Conservation (phyloP, 2,113 vertebrate genomes). For the Callionymus lyra region DNA sequence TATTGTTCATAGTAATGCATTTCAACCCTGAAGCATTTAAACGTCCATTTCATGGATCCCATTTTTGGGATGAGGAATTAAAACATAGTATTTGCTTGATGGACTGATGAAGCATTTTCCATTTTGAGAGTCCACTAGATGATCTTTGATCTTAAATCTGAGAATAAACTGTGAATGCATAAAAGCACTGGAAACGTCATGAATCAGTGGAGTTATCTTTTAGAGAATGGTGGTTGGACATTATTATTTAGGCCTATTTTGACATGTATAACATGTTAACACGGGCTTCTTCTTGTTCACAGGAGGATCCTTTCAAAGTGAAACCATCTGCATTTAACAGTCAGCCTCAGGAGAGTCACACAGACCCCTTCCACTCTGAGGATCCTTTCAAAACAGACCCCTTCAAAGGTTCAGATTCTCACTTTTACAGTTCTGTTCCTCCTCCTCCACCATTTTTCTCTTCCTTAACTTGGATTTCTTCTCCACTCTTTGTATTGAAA, state of each 20-base stretch:
- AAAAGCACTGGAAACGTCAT: too few species aligned
- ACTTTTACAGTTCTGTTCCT: not conserved
- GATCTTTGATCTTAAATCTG: too few species aligned
- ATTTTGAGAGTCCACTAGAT: too few species aligned
- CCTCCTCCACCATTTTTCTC: slow-evolving; percentile 15
- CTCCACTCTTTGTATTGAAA: not conserved
- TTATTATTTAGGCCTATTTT: not conserved
- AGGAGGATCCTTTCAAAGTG: slow-evolving; percentile 93
- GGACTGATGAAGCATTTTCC: too few species aligned
- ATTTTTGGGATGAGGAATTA: too few species aligned
- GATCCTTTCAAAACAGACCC: slow-evolving; percentile 95
- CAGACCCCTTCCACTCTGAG: slow-evolving; percentile 90
- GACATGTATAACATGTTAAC: not conserved
- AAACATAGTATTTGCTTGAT: too few species aligned
- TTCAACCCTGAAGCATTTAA: too few species aligned
- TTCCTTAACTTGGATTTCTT: not conserved
- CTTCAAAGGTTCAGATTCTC: slow-evolving; percentile 73
- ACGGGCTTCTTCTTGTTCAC: slow-evolving; percentile 13
- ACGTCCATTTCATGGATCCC: too few species aligned
- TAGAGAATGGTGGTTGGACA: not conserved
- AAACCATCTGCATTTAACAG: slow-evolving; percentile 80
- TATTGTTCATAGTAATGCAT: too few species aligned
- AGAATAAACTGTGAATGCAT: too few species aligned
- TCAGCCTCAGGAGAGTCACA: slow-evolving; percentile 74
- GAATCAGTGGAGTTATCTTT: too few species aligned